Evolutionary conservation across 2,113 vertebrate genomes (phyloP).

Genomic region (Pholis gunnellus): DNA sequence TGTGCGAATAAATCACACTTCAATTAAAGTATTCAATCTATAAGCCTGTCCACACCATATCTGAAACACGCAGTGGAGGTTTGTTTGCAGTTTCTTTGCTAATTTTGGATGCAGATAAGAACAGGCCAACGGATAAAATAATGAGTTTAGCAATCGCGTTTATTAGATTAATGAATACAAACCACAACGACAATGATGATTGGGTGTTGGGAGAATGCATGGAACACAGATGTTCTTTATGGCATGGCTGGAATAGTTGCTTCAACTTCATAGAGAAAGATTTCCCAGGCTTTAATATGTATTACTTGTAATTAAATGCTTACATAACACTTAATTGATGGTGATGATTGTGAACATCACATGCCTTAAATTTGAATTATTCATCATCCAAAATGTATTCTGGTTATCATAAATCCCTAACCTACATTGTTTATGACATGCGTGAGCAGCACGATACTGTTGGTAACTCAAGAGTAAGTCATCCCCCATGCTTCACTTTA

Average conservation of each 20-base stretch:
- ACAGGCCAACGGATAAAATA: no score
- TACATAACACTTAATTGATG: background rate
- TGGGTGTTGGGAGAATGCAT: no score
- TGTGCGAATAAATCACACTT: no score
- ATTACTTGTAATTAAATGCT: background rate
- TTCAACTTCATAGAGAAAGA: background rate
- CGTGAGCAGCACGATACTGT: background rate
- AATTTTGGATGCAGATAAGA: no score
- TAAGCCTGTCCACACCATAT: no score
- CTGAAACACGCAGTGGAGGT: no score
- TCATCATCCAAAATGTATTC: background rate
- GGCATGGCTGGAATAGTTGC: background rate
- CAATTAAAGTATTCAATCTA: background rate
- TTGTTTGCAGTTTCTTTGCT: no score
- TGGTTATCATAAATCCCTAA: background rate
- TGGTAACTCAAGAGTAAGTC: conserved; percentile 21
- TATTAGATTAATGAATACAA: no score
- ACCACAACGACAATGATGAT: no score
- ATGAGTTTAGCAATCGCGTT: no score
- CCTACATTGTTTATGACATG: background rate
- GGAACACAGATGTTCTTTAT: no score
- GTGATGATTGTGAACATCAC: background rate
- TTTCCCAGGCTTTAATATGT: background rate
- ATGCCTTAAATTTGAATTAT: background rate
- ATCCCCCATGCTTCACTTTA: conserved; percentile 73